phyloP scores from a whole-genome alignment of 2,113 vertebrate species.

The Paratilapia polleni region DNA sequence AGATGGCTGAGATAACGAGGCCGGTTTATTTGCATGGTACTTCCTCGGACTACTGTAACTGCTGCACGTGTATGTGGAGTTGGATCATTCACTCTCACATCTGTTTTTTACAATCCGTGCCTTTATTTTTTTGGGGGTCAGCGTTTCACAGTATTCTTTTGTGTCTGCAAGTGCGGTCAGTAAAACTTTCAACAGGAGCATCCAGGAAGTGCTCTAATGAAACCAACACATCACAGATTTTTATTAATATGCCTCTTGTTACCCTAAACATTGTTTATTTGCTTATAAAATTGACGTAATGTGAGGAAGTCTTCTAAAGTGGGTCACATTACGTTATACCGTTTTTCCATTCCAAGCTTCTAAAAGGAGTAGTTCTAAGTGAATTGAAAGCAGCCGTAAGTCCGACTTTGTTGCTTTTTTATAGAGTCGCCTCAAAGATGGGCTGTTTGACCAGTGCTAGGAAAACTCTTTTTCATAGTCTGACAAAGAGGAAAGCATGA shows the following conservation, averaged over 20 bases:
- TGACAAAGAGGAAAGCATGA: constrained; percentile 6
- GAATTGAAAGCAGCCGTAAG: constrained; percentile 70
- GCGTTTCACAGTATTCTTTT: neutral
- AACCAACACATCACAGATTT: constrained; percentile 34
- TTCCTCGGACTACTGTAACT: constrained; percentile 27
- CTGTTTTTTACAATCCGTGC: constrained; percentile 47
- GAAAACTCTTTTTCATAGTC: constrained; percentile 46
- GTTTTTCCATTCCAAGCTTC: constrained; percentile 58
- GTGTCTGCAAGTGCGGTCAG: constrained; percentile 9
- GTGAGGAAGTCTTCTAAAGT: constrained; percentile 49
- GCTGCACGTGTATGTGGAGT: constrained; percentile 26
- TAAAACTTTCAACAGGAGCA: constrained; percentile 59
- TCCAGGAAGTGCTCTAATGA: constrained; percentile 52
- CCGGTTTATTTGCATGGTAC: constrained; percentile 27
- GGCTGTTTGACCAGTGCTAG: constrained; percentile 6
- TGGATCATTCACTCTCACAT: constrained; percentile 29
- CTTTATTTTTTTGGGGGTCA: neutral
- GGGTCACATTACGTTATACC: constrained; percentile 70
- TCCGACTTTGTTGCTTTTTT: constrained; percentile 41
- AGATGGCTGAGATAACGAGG: constrained; percentile 52
- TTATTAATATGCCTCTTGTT: constrained; percentile 5
- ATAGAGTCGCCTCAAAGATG: neutral
- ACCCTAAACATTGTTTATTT: constrained; percentile 59
- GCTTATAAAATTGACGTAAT: constrained; percentile 59
- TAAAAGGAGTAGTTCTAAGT: constrained; percentile 42